phyloP scores from a whole-genome alignment of 2,888 invertebrate genomes.

The Amiota mariae region DNA sequence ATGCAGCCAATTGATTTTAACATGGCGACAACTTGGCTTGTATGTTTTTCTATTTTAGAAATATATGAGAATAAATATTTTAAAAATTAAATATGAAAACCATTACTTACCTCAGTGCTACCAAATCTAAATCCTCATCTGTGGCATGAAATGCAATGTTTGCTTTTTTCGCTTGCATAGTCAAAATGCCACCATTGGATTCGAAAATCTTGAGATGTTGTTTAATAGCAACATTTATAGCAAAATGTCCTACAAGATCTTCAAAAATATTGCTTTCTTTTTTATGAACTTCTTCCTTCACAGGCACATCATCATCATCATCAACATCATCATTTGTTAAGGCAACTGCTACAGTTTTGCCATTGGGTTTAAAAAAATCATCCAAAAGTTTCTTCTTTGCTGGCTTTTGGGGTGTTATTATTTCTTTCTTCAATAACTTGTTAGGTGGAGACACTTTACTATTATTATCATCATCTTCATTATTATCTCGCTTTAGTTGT shows the following conservation, averaged over 20 bases:
- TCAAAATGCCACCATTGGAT: slow-evolving; percentile 60
- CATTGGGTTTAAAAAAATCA: slow-evolving; percentile 51
- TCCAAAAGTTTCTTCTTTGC: slow-evolving; percentile 40
- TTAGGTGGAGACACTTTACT: background rate
- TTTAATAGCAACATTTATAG: slow-evolving; percentile 31
- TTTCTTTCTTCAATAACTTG: slow-evolving; percentile 36
- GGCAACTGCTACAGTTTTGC: slow-evolving; percentile 21
- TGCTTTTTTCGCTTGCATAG: slow-evolving; percentile 58
- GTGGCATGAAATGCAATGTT: slow-evolving; percentile 54
- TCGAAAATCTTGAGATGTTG: slow-evolving; percentile 49
- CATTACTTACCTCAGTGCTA: slow-evolving; percentile 50
- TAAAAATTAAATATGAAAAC: background rate
- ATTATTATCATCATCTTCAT: slow-evolving; percentile 13
- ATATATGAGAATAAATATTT: background rate
- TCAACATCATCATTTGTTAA: slow-evolving; percentile 3
- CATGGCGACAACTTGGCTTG: slow-evolving; percentile 62
- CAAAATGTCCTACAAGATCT: slow-evolving; percentile 57
- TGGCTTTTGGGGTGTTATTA: background rate
- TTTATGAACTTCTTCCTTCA: background rate
- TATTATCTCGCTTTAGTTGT: slow-evolving; percentile 28
- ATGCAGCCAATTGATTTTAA: slow-evolving; percentile 65
- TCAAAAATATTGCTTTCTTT: slow-evolving; percentile 51
- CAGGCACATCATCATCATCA: background rate
- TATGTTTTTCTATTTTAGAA: slow-evolving; percentile 58
- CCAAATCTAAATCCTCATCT: slow-evolving; percentile 41